Evolutionary conservation across 2,113 vertebrate genomes (phyloP), one percentile per base, ranked within the genome.

Genomic region (Tonatia bakeri): DNA sequence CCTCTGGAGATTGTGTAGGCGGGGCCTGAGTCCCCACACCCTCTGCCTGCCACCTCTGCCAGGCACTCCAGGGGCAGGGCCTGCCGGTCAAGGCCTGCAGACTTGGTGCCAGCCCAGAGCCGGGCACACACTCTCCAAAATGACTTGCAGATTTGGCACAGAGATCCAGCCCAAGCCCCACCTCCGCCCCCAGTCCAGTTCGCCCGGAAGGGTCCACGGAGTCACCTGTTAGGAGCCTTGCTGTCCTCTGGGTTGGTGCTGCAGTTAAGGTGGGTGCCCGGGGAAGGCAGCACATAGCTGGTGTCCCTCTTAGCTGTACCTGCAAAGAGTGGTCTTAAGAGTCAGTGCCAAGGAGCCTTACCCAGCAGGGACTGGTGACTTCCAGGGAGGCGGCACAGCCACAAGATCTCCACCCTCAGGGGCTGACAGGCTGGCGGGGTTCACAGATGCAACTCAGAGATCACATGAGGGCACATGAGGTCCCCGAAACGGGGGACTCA

Each of bases 221-320:
- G 97, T 98, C 96, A 99, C 99, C 98, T 97, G 0, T 95, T 93
- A 65, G 97, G 97, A 0, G 47, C 52, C 89, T 90, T 69, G 65
- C 95, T 97, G 87, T n/a, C 75, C 45, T 97, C 97, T 0, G 94
- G 94, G 69, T 80, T 96, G 82, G 97, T 97, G 9, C 0, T 87
- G 59, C 87, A 90, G 28, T 97, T 87, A 12, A 97, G 98, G 90
- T 94, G 97, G 47, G 98, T 98, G 36, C 97, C 97, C 0, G 28
- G 6, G 56, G 95, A 95, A 11, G 97, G 98, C 1, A 40, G 14
- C 40, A 98, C 94, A 56, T 94, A 89, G 1, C 54, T 80, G 43
- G 97, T 92, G 65, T 98, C 97, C 1, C 3, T 91, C 13, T 13
- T 59, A 1, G 97, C 20, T 5, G 47, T 95, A 75, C 98, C 98